Evolutionary conservation across 2,888 invertebrate genomes (phyloP).

Genomic region (Andricus curvator): DNA sequence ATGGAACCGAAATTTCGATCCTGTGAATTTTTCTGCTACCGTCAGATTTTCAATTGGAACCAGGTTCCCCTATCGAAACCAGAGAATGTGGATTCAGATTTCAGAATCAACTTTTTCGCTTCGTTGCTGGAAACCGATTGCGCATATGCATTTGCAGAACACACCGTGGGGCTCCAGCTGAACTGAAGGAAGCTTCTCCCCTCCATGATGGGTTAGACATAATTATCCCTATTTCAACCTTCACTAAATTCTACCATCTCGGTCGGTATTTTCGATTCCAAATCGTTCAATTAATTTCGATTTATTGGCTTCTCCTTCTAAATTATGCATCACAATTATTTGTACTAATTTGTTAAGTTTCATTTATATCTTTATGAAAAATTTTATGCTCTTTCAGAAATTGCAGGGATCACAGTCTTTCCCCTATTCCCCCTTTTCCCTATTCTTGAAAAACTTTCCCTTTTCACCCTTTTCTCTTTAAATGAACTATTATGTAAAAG

Average conservation of each 20-base stretch:
- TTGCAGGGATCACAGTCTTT: no score
- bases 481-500: no score
- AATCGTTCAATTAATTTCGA: not conserved
- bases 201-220: constrained; percentile 16
- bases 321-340: not conserved
- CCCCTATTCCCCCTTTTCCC: no score
- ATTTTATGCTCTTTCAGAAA: not conserved
- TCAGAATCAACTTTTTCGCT: constrained; percentile 4
- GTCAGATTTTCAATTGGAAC: not conserved
- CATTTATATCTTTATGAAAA: not conserved
- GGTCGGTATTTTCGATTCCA: constrained; percentile 7
- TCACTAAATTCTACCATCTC: constrained; percentile 15
- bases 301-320: not conserved
- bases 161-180: not conserved
- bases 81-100: not conserved
- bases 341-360: not conserved
- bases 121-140: constrained; percentile 25
- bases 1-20: not conserved
- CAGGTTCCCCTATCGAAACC: not conserved
- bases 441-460: no score
- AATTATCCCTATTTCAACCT: constrained; percentile 38
- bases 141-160: constrained; percentile 18
- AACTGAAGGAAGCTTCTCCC: constrained; percentile 20
- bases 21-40: not conserved
- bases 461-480: no score